These are phyloP conservation scores for Dysidea cf. avara DNA, from an alignment of 37 sponge, comb jelly and placozoan genomes.

Conservation along the genomic window DNA sequence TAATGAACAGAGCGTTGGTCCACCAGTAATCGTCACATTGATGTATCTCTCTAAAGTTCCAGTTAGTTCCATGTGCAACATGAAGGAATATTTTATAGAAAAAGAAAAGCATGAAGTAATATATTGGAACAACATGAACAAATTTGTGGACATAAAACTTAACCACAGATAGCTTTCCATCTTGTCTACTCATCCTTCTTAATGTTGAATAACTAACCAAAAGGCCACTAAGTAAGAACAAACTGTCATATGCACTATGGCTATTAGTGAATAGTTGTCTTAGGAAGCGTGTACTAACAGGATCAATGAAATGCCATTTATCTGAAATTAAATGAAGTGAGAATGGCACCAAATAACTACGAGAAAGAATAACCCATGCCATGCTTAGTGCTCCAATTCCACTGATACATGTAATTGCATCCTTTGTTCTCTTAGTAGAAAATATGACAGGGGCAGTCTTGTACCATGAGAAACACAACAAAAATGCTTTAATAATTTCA, in stretches of 20 bases:
- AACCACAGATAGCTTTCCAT: constrained; percentile 41
- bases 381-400: constrained; percentile 78
- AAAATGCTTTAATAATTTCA: background rate
- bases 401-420: constrained; percentile 65
- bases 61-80: no score
- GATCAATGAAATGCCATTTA: constrained; percentile 3
- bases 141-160: constrained; percentile 61
- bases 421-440: constrained; percentile 45
- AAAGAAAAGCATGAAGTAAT: constrained; percentile 42
- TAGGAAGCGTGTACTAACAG: constrained; percentile 15
- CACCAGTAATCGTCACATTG: constrained; percentile 90
- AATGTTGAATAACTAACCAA: constrained; percentile 65
- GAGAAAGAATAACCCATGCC: constrained; percentile 77
- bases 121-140: constrained; percentile 56
- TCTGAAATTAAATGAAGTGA: background rate
- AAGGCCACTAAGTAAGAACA: constrained; percentile 75
- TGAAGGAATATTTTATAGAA: no score
- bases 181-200: constrained; percentile 43
- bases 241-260: constrained; percentile 60
- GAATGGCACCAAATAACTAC: constrained; percentile 46
- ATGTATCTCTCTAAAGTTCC: no score
- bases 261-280: constrained; percentile 58
- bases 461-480: constrained; percentile 48
- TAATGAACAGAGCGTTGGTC: constrained; percentile 74
- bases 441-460: constrained; percentile 47